Evolutionary conservation across 2,888 invertebrate species (phyloP), one percentile per base, ranked within the genome.

Genomic region (Mythimna pallens): DNA sequence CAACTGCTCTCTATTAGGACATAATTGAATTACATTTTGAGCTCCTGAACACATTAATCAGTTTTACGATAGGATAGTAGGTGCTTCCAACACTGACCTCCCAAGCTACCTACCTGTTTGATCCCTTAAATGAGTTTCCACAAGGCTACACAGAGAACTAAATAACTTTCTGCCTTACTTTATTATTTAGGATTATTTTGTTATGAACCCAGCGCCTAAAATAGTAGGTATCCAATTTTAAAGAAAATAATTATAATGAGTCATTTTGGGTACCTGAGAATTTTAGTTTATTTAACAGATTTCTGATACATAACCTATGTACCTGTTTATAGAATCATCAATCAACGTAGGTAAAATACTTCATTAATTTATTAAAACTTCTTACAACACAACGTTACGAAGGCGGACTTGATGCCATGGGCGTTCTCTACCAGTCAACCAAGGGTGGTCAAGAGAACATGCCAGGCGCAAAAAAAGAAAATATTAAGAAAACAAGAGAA

Each of bases 91-190:
- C 63, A 58, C 73, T 73, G 68, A 64, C 72, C 77, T 57, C 50
- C 62, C 17, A 70, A 80, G 67, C 79, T 73, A 70, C 75, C 73
- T 64, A 70, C 75, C 73, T 64, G 69, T 82, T 75, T 72, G 84
- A 82, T 75, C 78, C 73, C 65, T 25, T 77, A 80, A 76, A 84
- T 84, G 75, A 82, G 75, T 72, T 84, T 82, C 70, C 74, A 71
- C 74, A 40, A 81, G 63, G 63, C 70, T 81, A 78, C 59, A 59
- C 57, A 66, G 66, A 70, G 17, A 70, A 76, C 67, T 74, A 65
- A 62, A 66, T 73, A 70, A 80, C 63, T 74, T 81, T 64, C 52
- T 54, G 20, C 50, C 54, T 58, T 73, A 76, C 58, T 67, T 75
- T 71, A 80, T 83, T 75, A 67, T 57, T 54, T 43, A 36, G 72